Evolutionary conservation across 1,140 invertebrate species (phyloP), one percentile per base, ranked within the genome.

Genomic region (Heliconius himera): DNA sequence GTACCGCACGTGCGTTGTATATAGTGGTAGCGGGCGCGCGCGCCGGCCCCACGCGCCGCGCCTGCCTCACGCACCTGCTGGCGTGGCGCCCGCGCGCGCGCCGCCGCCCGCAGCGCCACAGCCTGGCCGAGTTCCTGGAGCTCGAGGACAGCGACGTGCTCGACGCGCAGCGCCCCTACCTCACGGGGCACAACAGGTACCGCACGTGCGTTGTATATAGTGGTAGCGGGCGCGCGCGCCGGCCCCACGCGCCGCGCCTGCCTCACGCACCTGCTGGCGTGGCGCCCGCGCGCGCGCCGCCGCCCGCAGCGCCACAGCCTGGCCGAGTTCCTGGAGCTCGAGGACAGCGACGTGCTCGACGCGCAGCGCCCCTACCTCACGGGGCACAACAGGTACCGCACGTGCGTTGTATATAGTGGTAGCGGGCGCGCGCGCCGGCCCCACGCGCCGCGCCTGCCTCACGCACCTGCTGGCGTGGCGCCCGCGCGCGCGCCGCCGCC

Each of bases 151-250:
- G 96, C 87, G 97, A 98, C 82, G 96, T 96, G 73, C 95, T 89
- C 1, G 96, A 98, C 89, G 97, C 96, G 72, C 97, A 98, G 88
- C 92, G 98, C 70, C 97, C 98, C 5, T 98, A 98, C 85, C 97
- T 98, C 76, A 98, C 97, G 8, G 98, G 98, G 51, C 98, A 99
- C 88, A 98, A 98, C 93, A 96, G 98, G 97, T 98, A 89, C 26
- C 26, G 1, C 26, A 26, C 26, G 1, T 26, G 1, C 1, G 1
- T 26, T 26, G 26, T 26, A 26, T 26, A 26, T 26, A 26, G 26
- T 26, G 26, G n/a, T n/a, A n/a, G 97, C 76, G 96, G 97, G 85
- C 96, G 97, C 97, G 33, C 95, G 98, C 75, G 97, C 97, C 79
- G 98, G 98, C 8, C 98, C 98, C 26, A 97, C 98, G 0, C 95